phyloP scores from a whole-genome alignment of 2,797 vertebrate species.

The Cynopterus sphinx region DNA sequence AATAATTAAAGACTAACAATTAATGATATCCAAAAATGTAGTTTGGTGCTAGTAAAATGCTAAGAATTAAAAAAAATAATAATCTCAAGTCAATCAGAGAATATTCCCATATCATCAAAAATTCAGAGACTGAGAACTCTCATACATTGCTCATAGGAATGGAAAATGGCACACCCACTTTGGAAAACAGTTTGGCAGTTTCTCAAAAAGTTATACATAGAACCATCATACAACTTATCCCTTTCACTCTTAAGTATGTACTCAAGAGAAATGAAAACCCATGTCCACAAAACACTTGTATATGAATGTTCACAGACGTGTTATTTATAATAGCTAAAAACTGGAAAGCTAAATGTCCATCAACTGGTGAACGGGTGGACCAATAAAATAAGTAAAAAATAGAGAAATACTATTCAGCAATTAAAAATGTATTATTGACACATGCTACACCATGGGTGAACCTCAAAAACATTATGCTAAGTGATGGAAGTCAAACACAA shows the following conservation, averaged over 20 bases:
- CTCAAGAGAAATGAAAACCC: slow-evolving; percentile 6
- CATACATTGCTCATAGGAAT: neutral
- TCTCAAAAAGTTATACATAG: slow-evolving; percentile 11
- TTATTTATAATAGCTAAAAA: neutral
- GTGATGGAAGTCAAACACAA: neutral
- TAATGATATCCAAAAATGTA: neutral
- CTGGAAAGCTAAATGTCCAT: neutral
- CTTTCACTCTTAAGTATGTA: neutral
- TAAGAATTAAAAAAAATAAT: slow-evolving; percentile 31
- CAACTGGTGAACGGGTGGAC: neutral
- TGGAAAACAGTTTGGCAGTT: neutral
- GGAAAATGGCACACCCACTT: slow-evolving; percentile 1
- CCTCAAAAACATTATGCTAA: neutral
- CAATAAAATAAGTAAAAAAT: neutral
- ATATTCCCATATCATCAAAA: slow-evolving; percentile 13
- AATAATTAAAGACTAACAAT: slow-evolving; percentile 50
- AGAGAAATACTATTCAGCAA: neutral
- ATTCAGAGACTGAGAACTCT: neutral
- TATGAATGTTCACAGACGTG: neutral
- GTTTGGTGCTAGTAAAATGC: neutral
- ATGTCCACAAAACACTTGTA: neutral
- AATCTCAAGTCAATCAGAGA: slow-evolving; percentile 9
- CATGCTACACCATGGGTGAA: neutral
- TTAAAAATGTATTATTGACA: neutral
- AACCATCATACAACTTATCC: neutral